Evolutionary conservation across 2,888 invertebrate species (phyloP).

Genomic region (Coelogynopora nodosa): DNA sequence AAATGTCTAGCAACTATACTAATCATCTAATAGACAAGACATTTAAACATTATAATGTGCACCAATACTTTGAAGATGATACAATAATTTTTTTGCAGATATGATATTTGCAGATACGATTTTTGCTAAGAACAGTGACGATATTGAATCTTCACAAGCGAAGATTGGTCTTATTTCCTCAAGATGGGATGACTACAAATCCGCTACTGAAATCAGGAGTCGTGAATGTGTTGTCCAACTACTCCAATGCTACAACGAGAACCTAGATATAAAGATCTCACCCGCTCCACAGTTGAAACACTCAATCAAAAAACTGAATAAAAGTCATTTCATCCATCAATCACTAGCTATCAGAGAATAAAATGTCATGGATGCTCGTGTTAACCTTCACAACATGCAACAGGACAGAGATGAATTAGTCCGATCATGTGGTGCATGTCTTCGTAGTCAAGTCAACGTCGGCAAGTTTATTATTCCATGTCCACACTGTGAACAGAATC

Average conservation of each 20-base stretch:
- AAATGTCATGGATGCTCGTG: slow-evolving; percentile 49
- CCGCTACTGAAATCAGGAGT: not conserved
- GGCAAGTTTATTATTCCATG: slow-evolving; percentile 46
- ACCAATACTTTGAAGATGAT: too few species aligned
- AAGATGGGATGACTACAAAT: slow-evolving; percentile 18
- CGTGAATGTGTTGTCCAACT: not conserved
- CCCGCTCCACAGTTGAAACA: slow-evolving; percentile 49
- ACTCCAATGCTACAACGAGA: not conserved
- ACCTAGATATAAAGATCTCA: slow-evolving; percentile 50
- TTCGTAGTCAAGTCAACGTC: slow-evolving; percentile 48
- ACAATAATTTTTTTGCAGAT: too few species aligned
- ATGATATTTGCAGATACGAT: too few species aligned
- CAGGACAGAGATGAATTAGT: slow-evolving; percentile 49
- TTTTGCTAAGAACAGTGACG: too few species aligned
- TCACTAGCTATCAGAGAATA: slow-evolving; percentile 48
- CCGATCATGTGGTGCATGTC: slow-evolving; percentile 47
- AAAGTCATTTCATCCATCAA: slow-evolving; percentile 46
- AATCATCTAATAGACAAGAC: too few species aligned
- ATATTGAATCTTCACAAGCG: too few species aligned
- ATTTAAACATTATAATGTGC: too few species aligned
- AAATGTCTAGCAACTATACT: too few species aligned
- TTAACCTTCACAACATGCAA: slow-evolving; percentile 47
- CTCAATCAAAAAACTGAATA: slow-evolving; percentile 46
- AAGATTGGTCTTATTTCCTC: slow-evolving; percentile 29
- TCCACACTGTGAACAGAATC: slow-evolving; percentile 46